These are phyloP conservation scores for Tetropium fuscum DNA, from an alignment of 2,888 invertebrate genomes.

Conservation along the genomic window DNA sequence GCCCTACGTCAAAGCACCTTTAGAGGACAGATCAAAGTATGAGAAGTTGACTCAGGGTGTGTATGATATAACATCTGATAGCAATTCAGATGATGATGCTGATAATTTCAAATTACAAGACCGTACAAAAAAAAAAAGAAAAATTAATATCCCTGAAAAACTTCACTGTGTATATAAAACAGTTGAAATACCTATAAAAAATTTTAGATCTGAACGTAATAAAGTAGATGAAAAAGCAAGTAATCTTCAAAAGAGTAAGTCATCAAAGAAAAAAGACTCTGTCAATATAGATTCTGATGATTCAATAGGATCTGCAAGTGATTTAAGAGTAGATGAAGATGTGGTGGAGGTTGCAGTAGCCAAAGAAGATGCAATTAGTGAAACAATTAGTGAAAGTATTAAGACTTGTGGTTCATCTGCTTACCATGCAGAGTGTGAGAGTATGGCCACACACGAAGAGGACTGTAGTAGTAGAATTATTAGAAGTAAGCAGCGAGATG, in stretches of 20 bases:
- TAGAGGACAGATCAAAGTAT: constrained; percentile 83
- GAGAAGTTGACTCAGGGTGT: constrained; percentile 76
- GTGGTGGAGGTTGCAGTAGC: constrained; percentile 65
- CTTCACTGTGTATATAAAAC: constrained; percentile 69
- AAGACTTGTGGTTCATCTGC: constrained; percentile 77
- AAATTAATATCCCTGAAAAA: constrained; percentile 68
- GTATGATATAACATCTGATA: constrained; percentile 69
- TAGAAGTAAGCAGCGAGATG: constrained; percentile 66
- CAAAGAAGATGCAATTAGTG: constrained; percentile 65
- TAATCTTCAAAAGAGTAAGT: constrained; percentile 56
- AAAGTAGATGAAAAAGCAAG: constrained; percentile 51
- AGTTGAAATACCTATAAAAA: constrained; percentile 66
- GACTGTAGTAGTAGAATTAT: constrained; percentile 69
- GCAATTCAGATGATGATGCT: constrained; percentile 66
- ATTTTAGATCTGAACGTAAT: constrained; percentile 66
- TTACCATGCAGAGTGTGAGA: constrained; percentile 80
- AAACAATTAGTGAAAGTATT: constrained; percentile 74
- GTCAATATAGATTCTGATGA: constrained; percentile 71
- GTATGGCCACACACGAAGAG: constrained; percentile 74
- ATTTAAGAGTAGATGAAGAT: constrained; percentile 72
- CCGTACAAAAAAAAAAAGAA: constrained; percentile 61
- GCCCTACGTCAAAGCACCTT: constrained; percentile 72
- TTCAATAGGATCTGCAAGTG: constrained; percentile 80
- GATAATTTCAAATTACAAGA: constrained; percentile 59
- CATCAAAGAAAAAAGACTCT: constrained; percentile 35